These are phyloP conservation scores for Hesperophylax magnus DNA, from an alignment of 1,140 invertebrate genomes.

Conservation along the genomic window DNA sequence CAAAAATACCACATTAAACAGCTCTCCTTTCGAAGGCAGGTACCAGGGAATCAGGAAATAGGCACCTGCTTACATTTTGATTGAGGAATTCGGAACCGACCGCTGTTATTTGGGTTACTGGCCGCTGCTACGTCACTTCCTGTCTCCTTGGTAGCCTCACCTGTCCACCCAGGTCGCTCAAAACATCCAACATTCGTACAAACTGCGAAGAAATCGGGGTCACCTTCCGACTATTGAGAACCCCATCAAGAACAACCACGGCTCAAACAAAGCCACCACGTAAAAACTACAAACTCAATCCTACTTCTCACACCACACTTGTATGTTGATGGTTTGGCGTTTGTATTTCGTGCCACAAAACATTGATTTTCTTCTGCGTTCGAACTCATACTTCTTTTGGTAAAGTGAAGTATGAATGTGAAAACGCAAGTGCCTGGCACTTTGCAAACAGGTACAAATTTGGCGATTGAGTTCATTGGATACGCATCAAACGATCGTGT, in stretches of 20 bases:
- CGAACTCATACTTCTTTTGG: background rate
- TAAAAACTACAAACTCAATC: background rate
- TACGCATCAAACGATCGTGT: background rate
- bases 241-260: background rate
- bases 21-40: too few relatives aligned
- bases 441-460: background rate
- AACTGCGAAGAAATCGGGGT: conserved; percentile 30
- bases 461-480: background rate
- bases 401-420: background rate
- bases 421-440: conserved; percentile 27
- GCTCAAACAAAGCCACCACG: background rate
- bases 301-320: background rate
- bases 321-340: background rate
- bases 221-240: conserved; percentile 6
- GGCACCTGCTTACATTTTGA: conserved; percentile 15
- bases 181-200: background rate
- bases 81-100: conserved; percentile 19
- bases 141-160: conserved; percentile 30
- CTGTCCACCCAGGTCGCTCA: background rate
- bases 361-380: background rate
- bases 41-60: background rate
- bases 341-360: conserved; percentile 9
- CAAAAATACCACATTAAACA: too few relatives aligned
- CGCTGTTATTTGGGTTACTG: conserved; percentile 20
- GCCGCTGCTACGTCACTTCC: conserved; percentile 17